Percentiles rank a stretch among this genome's conserved stretches.
Conservation (phyloP, 1,140 invertebrate species). For the Atopsyche davidsoni region DNA sequence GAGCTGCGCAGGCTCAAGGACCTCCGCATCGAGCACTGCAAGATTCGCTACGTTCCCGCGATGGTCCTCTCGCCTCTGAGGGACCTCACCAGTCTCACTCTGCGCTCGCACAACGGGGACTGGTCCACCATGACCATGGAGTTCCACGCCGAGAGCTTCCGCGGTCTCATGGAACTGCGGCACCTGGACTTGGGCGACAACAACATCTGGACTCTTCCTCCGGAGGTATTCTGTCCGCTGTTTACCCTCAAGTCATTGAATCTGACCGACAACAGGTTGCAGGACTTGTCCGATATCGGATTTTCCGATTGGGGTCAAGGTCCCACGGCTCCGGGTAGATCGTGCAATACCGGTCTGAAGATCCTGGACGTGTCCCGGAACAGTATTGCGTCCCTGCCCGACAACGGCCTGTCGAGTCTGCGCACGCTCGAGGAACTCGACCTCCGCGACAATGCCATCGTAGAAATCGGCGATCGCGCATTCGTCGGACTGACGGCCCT, state of each 20-base stretch:
- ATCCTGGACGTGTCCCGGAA: conserved; percentile 70
- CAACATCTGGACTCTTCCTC: conserved; percentile 71
- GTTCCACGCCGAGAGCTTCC: conserved; percentile 65
- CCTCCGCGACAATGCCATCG: conserved; percentile 68
- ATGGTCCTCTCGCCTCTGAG: conserved; percentile 61
- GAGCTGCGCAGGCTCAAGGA: conserved; percentile 54
- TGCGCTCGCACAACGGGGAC: conserved; percentile 72
- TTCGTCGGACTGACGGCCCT: conserved; percentile 63
- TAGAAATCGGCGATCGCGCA: conserved; percentile 65
- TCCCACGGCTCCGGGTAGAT: conserved; percentile 54
- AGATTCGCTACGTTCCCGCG: conserved; percentile 67
- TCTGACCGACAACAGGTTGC: conserved; percentile 71
- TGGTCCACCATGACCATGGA: conserved; percentile 77
- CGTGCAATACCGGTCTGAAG: conserved; percentile 61
- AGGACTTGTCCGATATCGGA: conserved; percentile 66
- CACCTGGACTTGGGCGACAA: conserved; percentile 71
- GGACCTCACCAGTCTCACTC: conserved; percentile 62
- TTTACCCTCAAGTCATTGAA: conserved; percentile 64
- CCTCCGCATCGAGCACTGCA: conserved; percentile 71
- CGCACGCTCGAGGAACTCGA: conserved; percentile 59
- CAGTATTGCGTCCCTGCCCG: conserved; percentile 60
- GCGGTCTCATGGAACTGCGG: conserved; percentile 61
- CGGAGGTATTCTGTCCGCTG: conserved; percentile 69
- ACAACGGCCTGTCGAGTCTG: conserved; percentile 64
- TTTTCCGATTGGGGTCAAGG: conserved; percentile 64